Conservation (phyloP, 2,888 invertebrate species). For the Schizotus pectinicornis region DNA sequence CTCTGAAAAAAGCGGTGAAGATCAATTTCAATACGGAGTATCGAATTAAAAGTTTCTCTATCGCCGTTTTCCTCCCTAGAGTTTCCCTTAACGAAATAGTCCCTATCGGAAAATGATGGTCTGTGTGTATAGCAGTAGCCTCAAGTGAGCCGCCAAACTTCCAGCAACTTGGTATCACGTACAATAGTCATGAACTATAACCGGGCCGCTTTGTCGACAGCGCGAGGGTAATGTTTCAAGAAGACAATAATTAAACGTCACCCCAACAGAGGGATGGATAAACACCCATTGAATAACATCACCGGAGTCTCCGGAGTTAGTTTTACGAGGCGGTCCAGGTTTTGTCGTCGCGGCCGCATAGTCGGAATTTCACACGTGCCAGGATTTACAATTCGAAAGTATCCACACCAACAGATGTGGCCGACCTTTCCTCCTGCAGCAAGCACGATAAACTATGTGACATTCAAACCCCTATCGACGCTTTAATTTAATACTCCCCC, state of each 20-base stretch:
- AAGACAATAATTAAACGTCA: constrained; percentile 11
- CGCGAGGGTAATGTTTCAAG: constrained; percentile 3
- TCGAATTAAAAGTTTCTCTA: too few species aligned
- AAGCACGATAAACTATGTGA: neutral
- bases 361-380: neutral
- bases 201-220: neutral
- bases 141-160: too few species aligned
- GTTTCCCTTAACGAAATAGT: too few species aligned
- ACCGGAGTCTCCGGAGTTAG: neutral
- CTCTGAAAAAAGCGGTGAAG: too few species aligned
- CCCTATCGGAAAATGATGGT: too few species aligned
- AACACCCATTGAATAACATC: constrained; percentile 3
- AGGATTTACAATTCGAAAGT: neutral
- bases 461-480: too few species aligned
- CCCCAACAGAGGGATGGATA: neutral
- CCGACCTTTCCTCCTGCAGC: neutral
- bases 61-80: too few species aligned
- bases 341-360: neutral
- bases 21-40: too few species aligned
- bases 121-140: too few species aligned
- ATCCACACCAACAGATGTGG: neutral
- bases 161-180: neutral
- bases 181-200: constrained; percentile 1
- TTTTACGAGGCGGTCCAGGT: neutral
- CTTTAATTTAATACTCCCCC: too few species aligned